Evolutionary conservation across 1,140 invertebrate species (phyloP).

Genomic region (Diuraphis noxia): DNA sequence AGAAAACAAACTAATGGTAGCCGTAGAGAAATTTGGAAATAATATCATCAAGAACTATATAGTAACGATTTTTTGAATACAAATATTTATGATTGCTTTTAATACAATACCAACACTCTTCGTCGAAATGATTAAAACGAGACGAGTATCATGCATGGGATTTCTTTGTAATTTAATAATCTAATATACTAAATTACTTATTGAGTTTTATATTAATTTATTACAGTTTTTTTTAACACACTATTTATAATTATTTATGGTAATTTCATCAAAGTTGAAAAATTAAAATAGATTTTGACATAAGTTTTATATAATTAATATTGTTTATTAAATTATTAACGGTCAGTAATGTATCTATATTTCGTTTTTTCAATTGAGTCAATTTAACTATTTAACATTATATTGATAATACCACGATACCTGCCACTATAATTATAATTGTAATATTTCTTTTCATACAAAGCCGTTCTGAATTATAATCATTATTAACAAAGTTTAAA

Average conservation of each 20-base stretch:
- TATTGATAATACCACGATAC: background rate
- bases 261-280: background rate
- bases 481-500: background rate
- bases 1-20: background rate
- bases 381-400: background rate
- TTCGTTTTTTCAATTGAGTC: background rate
- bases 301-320: background rate
- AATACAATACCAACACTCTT: background rate
- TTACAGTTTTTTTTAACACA: too few species aligned
- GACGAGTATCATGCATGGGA: background rate
- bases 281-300: background rate
- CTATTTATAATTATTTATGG: too few species aligned
- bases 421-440: background rate
- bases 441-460: background rate
- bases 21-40: background rate
- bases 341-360: background rate
- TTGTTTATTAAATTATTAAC: background rate
- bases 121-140: background rate
- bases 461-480: background rate
- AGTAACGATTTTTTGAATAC: background rate
- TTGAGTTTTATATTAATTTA: background rate
- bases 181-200: background rate
- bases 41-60: background rate
- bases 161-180: background rate
- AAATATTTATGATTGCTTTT: background rate